Conservation (phyloP, 1,140 invertebrate genomes). For the Piezodorus guildinii region DNA sequence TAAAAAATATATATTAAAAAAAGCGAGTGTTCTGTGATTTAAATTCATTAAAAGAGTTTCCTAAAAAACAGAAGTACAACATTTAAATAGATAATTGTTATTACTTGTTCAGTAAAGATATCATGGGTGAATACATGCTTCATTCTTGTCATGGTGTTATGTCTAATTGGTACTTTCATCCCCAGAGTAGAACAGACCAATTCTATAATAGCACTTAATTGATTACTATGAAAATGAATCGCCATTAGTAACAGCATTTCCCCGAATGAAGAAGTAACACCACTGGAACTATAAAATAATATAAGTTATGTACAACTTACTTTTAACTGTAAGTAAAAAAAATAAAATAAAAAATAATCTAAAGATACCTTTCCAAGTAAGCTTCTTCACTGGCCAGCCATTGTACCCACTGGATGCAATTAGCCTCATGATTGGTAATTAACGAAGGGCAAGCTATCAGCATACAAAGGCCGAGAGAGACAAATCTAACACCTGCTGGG, state of each 20-base stretch:
- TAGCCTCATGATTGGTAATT: slow-evolving; percentile 56
- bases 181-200: slow-evolving; percentile 86
- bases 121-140: slow-evolving; percentile 94
- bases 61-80: too few relatives aligned
- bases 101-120: slow-evolving; percentile 90
- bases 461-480: slow-evolving; percentile 87
- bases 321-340: neutral
- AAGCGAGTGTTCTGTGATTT: too few relatives aligned
- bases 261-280: slow-evolving; percentile 76
- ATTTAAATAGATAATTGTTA: too few relatives aligned
- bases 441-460: slow-evolving; percentile 86
- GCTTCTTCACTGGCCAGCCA: slow-evolving; percentile 85
- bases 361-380: slow-evolving; percentile 55
- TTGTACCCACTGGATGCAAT: slow-evolving; percentile 86
- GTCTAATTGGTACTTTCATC: slow-evolving; percentile 86
- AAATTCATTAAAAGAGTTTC: too few relatives aligned
- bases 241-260: slow-evolving; percentile 93
- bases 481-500: slow-evolving; percentile 81
- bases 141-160: slow-evolving; percentile 81
- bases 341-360: neutral
- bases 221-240: slow-evolving; percentile 93
- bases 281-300: slow-evolving; percentile 46
- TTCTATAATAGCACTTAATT: slow-evolving; percentile 81
- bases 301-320: neutral
- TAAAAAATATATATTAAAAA: too few relatives aligned